These are phyloP conservation scores for Taeniopygia guttata DNA, from an alignment of 2,797 vertebrate species.

Conservation along the genomic window DNA sequence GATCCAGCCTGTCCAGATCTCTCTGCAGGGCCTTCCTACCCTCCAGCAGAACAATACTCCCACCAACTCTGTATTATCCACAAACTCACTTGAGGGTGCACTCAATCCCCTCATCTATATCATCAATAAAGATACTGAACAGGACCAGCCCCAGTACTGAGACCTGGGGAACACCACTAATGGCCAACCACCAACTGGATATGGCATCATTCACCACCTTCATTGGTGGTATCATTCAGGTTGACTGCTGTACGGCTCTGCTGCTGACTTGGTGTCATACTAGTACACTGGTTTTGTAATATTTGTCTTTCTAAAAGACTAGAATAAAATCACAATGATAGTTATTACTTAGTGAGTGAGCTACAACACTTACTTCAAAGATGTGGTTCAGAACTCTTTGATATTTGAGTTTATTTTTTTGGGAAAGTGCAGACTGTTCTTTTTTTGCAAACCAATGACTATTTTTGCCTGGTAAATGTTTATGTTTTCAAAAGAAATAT, in stretches of 20 bases:
- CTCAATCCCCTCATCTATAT: background rate
- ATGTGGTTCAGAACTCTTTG: background rate
- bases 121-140: background rate
- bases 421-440: background rate
- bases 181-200: background rate
- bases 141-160: background rate
- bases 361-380: background rate
- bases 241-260: background rate
- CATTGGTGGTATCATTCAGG: no score
- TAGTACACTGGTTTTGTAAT: background rate
- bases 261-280: background rate
- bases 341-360: background rate
- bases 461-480: background rate
- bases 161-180: background rate
- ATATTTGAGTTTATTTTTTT: background rate
- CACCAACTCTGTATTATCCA: fast-evolving
- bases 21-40: background rate
- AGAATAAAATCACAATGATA: background rate
- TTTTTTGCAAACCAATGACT: background rate
- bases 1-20: background rate
- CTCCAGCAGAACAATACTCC: background rate
- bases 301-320: background rate
- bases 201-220: background rate
- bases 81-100: background rate
- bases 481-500: background rate